Evolutionary conservation across 2,888 invertebrate species (phyloP).

Genomic region (Hydrotaea diabolus): DNA sequence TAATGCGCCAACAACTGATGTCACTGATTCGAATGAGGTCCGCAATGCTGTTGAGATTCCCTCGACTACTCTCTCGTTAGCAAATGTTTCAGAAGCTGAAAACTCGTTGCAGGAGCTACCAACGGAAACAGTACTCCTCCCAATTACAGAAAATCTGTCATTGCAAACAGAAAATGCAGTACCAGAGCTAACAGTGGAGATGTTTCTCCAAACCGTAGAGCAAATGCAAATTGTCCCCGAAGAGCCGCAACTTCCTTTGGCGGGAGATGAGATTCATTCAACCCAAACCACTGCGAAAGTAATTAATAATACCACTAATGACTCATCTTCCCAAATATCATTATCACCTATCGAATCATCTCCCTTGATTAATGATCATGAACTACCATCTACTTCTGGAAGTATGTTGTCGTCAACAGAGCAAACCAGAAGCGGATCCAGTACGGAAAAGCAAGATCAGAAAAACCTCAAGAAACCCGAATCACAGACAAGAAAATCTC

Average conservation of each 20-base stretch:
- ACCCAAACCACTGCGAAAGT: neutral
- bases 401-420: neutral
- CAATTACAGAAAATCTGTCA: neutral
- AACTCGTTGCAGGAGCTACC: conserved; percentile 49
- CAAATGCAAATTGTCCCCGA: neutral
- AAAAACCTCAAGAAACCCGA: no score
- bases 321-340: neutral
- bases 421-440: neutral
- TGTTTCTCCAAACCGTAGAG: neutral
- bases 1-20: conserved; percentile 63
- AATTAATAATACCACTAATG: neutral
- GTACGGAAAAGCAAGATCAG: neutral
- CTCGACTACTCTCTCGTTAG: conserved; percentile 5
- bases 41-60: conserved; percentile 18
- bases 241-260: neutral
- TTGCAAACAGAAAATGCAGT: neutral
- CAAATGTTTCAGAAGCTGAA: conserved; percentile 41
- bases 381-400: conserved; percentile 7
- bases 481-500: neutral
- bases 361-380: neutral
- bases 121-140: conserved; percentile 48
- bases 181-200: neutral
- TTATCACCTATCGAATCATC: neutral
- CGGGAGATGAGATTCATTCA: no score
- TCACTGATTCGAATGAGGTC: conserved; percentile 70